phyloP scores from a whole-genome alignment of 2,797 vertebrate species.

The Lacerta viridis region DNA sequence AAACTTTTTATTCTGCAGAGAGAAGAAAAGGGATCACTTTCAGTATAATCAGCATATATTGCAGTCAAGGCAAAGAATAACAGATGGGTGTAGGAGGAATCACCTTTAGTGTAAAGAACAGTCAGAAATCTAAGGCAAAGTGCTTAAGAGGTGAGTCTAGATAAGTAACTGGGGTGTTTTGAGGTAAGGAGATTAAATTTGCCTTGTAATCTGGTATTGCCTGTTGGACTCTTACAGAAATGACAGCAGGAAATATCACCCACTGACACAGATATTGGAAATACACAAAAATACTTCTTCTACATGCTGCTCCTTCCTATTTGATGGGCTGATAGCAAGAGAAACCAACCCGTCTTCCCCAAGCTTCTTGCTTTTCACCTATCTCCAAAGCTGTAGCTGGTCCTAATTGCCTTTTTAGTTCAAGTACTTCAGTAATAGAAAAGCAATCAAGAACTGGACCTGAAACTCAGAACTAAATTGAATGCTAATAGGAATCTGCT shows the following conservation, averaged over 20 bases:
- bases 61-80: not conserved
- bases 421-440: constrained; percentile 9
- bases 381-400: not conserved
- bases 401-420: not conserved
- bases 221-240: not conserved
- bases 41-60: not conserved
- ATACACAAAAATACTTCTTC: not conserved
- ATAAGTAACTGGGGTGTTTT: constrained; percentile 7
- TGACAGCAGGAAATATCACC: not conserved
- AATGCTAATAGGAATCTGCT: constrained; percentile 3
- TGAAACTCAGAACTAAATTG: not conserved
- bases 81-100: constrained; percentile 31
- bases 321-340: not conserved
- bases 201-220: not conserved
- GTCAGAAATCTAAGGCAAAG: not conserved
- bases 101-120: constrained; percentile 1
- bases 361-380: not conserved
- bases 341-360: not conserved
- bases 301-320: not conserved
- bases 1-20: constrained; percentile 6
- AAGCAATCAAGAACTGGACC: not conserved
- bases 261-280: not conserved
- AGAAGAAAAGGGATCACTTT: not conserved
- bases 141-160: constrained; percentile 16
- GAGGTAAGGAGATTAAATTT: constrained; percentile 6